Percentiles rank a stretch among this genome's conserved stretches.
Evolutionary conservation across 2,113 vertebrate species (phyloP).

Genomic region (Nothocercus nigrocapillus): DNA sequence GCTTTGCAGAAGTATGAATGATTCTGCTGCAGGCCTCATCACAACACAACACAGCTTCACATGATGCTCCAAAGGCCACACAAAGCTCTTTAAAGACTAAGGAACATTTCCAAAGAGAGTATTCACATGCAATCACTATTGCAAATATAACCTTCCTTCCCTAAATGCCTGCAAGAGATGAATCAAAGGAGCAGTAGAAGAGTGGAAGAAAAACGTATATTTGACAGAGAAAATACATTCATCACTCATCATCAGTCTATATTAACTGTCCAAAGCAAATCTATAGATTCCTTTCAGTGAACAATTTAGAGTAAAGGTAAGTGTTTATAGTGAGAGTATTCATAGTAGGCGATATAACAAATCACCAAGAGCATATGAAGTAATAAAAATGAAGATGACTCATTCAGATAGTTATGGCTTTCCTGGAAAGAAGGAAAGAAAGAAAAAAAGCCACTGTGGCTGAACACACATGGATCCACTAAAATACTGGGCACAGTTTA

Average conservation of each 20-base stretch:
- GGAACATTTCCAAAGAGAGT: not conserved
- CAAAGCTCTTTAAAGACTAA: not conserved
- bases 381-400: not conserved
- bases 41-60: rapidly evolving
- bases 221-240: not conserved
- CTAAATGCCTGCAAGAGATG: not conserved
- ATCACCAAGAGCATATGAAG: not conserved
- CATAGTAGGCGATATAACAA: not conserved
- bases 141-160: not conserved
- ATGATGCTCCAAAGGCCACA: not conserved
- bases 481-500: not conserved
- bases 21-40: not conserved
- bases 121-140: not conserved
- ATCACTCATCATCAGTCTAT: not conserved
- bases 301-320: not conserved
- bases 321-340: not conserved
- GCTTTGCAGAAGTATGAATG: not conserved
- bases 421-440: not conserved
- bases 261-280: not conserved
- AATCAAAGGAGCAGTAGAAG: not conserved
- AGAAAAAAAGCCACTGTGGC: not conserved
- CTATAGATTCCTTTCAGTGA: not conserved
- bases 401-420: not conserved
- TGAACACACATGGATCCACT: not conserved
- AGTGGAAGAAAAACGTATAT: not conserved